These are phyloP conservation scores for Aleiodes testaceus DNA, from an alignment of 2,888 invertebrate species.

Conservation along the genomic window DNA sequence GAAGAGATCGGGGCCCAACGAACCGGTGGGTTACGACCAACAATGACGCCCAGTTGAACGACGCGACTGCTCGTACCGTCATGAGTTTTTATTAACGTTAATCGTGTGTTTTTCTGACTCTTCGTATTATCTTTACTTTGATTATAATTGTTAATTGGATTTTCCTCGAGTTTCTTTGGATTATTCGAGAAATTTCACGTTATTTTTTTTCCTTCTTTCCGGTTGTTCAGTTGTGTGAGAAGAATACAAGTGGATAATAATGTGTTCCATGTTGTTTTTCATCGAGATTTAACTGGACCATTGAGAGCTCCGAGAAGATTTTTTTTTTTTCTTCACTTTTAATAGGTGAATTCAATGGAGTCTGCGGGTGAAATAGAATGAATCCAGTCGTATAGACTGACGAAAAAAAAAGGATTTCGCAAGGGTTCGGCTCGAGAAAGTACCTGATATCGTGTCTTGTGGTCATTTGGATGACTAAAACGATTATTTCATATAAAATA, in stretches of 20 bases:
- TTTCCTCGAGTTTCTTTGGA: neutral
- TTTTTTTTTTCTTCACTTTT: constrained; percentile 26
- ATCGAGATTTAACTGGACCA: constrained; percentile 21
- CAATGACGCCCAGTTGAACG: constrained; percentile 71
- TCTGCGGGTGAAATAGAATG: constrained; percentile 13
- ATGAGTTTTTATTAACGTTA: constrained; percentile 30
- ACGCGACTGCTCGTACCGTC: constrained; percentile 60
- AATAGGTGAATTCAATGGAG: constrained; percentile 28
- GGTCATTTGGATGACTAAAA: constrained; percentile 31
- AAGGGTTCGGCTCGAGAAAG: constrained; percentile 34
- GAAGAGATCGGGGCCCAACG: constrained; percentile 66
- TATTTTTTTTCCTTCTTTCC: constrained; percentile 31
- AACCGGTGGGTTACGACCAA: constrained; percentile 60
- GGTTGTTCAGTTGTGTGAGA: constrained; percentile 17
- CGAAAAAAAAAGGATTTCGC: constrained; percentile 10
- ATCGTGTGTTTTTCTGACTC: constrained; percentile 13
- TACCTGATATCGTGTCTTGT: constrained; percentile 38
- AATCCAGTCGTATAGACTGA: neutral
- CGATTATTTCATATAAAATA: constrained; percentile 12
- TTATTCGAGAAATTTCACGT: constrained; percentile 10
- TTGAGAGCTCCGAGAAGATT: constrained; percentile 18
- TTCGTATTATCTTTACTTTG: constrained; percentile 10
- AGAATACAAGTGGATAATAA: neutral
- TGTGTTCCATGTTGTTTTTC: constrained; percentile 25
- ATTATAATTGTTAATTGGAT: constrained; percentile 8